Base-by-base conservation (phyloP, 2,113 vertebrate genomes). In the Gobius niger region DNA sequence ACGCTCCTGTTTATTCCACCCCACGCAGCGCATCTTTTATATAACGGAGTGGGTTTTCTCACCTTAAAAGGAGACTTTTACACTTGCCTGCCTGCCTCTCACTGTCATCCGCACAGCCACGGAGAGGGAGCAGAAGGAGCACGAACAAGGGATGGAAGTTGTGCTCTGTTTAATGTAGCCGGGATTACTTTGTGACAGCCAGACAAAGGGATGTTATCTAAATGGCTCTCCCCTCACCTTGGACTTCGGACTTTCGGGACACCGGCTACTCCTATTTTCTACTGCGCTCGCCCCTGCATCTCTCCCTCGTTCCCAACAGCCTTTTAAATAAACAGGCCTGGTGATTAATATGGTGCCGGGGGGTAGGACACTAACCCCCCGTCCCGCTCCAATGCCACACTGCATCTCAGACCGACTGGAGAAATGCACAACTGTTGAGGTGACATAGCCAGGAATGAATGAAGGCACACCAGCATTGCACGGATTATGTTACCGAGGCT, bases 1-100 rank as follows among this genome's bases (percentile, higher is more conserved):
- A 64, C 82, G 86, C 81, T 82, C 63, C 70, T 75, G 12, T 73
- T 82, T 78, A 51, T 72, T 61, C 65, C 83, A 68, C 75, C 86
- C 77, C 76, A 85, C 86, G 76, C 82, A 85, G 81, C 68, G 57
- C 68, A 80, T 77, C 82, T 89, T 90, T 91, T 83, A 88, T 89
- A 82, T 84, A 89, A 87, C 77, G 46, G 71, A 84, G 86, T 88
- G 88, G 85, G 84, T 82, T 88, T 87, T 92, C 90, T 88, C 91
- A 92, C 91, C 92, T 91, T 93, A 92, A 93, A 94, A 93, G 92
- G 92, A 93, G 88, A 85, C 83, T 88, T 87, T 87, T 76, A 75
- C 86, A 80, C 87, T 75, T 83, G 75, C 80, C 79, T 85, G 84
- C 76, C 82, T 88, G 84, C 85, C 72, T 78, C 76, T 85, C 73